phyloP scores from a whole-genome alignment of 2,888 invertebrate genomes.

The Caenorhabditis parvicauda region DNA sequence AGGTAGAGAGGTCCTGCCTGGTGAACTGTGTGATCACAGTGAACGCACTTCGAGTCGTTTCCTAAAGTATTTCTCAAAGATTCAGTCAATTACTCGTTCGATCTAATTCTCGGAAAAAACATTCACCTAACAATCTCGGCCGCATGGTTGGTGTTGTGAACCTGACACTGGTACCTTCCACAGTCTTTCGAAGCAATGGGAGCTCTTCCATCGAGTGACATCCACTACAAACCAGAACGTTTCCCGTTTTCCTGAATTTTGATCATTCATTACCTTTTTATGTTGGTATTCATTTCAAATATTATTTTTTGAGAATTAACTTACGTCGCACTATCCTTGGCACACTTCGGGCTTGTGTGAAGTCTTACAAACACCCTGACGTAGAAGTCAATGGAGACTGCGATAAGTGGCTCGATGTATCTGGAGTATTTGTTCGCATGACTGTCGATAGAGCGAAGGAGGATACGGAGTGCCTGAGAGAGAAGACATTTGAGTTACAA shows the following conservation, averaged over 20 bases:
- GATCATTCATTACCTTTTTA: background rate
- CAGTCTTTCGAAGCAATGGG: constrained; percentile 70
- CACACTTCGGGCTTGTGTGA: constrained; percentile 76
- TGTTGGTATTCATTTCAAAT: background rate
- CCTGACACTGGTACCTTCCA: constrained; percentile 39
- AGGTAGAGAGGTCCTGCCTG: constrained; percentile 93
- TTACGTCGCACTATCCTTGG: constrained; percentile 81
- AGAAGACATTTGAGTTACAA: background rate
- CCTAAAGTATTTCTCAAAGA: background rate
- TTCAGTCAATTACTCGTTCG: too few species aligned
- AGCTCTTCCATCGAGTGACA: constrained; percentile 81
- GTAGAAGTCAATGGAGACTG: constrained; percentile 93
- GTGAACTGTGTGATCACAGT: constrained; percentile 65
- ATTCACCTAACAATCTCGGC: constrained; percentile 16
- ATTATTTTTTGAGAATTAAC: constrained; percentile 10
- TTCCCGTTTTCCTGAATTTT: constrained; percentile 76
- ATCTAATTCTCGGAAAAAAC: background rate
- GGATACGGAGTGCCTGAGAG: constrained; percentile 82
- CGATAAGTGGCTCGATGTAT: constrained; percentile 85
- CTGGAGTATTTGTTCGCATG: constrained; percentile 89
- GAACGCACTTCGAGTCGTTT: constrained; percentile 42
- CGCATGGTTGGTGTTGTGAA: constrained; percentile 28
- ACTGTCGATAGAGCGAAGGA: constrained; percentile 83
- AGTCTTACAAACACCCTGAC: constrained; percentile 87
- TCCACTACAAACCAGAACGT: constrained; percentile 85